Evolutionary conservation across 2,797 vertebrate genomes (phyloP).

Genomic region (Vespertilio murinus): DNA sequence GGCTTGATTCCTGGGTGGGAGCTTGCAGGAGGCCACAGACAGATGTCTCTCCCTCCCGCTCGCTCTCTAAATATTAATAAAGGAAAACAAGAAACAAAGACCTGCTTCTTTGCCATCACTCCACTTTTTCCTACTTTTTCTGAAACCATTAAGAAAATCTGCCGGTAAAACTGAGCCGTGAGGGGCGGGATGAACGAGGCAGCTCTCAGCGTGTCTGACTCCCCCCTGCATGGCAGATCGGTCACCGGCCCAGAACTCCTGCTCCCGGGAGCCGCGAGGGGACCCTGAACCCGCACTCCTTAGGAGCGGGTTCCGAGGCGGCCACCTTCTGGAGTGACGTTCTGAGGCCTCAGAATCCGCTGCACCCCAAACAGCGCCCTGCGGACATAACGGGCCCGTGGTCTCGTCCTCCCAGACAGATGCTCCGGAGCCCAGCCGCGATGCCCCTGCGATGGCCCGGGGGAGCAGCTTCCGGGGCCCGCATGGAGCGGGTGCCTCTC

Average conservation of each 20-base stretch:
- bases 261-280: not conserved
- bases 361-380: not conserved
- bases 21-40: too few relatives aligned
- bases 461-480: not conserved
- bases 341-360: not conserved
- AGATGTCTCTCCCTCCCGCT: too few relatives aligned
- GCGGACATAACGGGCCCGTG: accelerated
- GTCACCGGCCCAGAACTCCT: not conserved
- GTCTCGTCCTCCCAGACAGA: not conserved
- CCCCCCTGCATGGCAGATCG: not conserved
- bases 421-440: not conserved
- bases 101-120: not conserved
- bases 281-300: not conserved
- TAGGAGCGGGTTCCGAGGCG: not conserved
- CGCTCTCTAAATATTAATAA: too few relatives aligned
- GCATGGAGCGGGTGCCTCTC: accelerated
- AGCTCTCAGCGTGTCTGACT: not conserved
- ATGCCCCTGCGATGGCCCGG: not conserved
- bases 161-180: not conserved
- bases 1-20: too few relatives aligned
- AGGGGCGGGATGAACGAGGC: not conserved
- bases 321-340: not conserved
- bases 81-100: too few relatives aligned
- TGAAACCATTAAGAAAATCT: not conserved
- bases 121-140: not conserved